Base-by-base conservation (phyloP, 2,113 vertebrate species). In the Toxostoma redivivum region DNA sequence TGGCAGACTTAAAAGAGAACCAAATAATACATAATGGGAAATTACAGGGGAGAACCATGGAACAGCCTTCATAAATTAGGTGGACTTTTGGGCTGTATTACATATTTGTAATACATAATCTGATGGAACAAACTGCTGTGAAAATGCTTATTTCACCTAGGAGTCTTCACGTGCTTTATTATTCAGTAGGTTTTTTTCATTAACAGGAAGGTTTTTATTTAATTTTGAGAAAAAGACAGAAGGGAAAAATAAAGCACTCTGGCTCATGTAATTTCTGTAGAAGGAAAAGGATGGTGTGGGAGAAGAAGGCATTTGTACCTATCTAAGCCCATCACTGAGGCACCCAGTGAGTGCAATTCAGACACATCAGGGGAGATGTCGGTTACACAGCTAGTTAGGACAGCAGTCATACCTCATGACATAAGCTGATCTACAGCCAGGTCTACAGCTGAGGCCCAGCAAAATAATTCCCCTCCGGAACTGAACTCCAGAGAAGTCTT, bases 111-210 rank as follows among this genome's bases (percentile, higher is more conserved):
- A 44, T 35, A 58, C 67, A 84, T 87, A 93, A 71, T 42, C 66
- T 10, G 11, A 79, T 35, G 35, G 87, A 95, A 89, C 4, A 2
- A 95, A 57, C 87, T 92, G 35, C 88, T 81, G 51, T 85, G 86
- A 86, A 96, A 95, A 96, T 47, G 58, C 69, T 92, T 93, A 70
- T 89, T 96, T 94, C 79, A 92, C 81, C 33, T 42, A 50, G 67
- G 31, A 86, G 71, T 69, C 72, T 97, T 95, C 86, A 80, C 5
- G 13, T 91, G 76, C 81, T 96, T 92, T 96, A 95, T 92, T 97
- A 97, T 96, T 96, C 93, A 90, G 78, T 53, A 69, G 77, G 81
- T 92, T 95, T 88, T 91, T 79, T 79, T 91, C 92, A 94, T 37
- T 33, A 81, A 33, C 40, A 28, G 86, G 37, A 47, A 47, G 35